phyloP scores from a whole-genome alignment of 2,113 vertebrate genomes.

The Porphyrio hochstetteri region DNA sequence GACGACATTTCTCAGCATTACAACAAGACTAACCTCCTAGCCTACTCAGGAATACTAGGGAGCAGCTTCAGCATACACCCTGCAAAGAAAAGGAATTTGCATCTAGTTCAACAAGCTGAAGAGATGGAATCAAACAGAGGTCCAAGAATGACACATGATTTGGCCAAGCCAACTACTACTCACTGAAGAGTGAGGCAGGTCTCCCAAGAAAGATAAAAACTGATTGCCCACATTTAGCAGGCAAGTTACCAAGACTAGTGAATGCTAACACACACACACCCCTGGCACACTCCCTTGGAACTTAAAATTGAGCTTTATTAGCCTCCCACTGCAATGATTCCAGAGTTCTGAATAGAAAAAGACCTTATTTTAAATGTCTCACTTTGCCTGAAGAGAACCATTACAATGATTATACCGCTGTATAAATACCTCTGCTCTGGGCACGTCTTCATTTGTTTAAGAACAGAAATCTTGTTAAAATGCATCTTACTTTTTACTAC shows the following conservation, averaged over 20 bases:
- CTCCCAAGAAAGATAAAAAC: not conserved
- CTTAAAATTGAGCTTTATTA: not conserved
- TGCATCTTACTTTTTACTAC: not conserved
- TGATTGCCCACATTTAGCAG: not conserved
- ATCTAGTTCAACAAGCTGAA: not conserved
- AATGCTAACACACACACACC: not conserved
- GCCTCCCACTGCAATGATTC: not conserved
- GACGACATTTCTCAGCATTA: not conserved
- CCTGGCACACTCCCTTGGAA: not conserved
- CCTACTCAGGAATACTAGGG: not conserved
- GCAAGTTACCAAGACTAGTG: not conserved
- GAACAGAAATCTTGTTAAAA: constrained; percentile 14
- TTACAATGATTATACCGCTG: not conserved
- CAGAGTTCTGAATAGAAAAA: not conserved
- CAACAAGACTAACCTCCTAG: not conserved
- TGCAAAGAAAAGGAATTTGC: not conserved
- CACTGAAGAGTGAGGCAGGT: not conserved
- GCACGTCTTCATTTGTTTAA: not conserved
- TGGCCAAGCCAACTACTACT: not conserved
- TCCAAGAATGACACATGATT: not conserved
- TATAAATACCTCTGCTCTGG: not conserved
- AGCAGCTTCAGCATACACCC: not conserved
- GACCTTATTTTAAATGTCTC: not conserved
- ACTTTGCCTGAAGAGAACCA: not conserved
- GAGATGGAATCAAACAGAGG: not conserved